These are phyloP conservation scores for Tetrapedia diversipes DNA, from an alignment of 2,888 invertebrate genomes.

Conservation along the genomic window DNA sequence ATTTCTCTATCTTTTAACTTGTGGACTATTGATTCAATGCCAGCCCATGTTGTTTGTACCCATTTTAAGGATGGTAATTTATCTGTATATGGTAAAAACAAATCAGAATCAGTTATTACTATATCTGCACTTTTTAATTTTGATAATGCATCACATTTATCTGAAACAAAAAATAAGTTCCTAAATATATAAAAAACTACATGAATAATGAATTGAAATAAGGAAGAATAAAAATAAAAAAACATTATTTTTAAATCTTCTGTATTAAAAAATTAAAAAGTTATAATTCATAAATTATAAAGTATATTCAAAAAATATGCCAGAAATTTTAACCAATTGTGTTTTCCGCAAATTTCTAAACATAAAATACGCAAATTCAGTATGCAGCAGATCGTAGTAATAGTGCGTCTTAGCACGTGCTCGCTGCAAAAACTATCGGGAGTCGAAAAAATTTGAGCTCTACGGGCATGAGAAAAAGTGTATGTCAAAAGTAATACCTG, in stretches of 20 bases:
- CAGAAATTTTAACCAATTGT: constrained; percentile 38
- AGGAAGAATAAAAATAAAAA: background rate
- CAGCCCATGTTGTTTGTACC: constrained; percentile 84
- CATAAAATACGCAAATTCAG: constrained; percentile 42
- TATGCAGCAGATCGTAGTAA: constrained; percentile 30
- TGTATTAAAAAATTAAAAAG: background rate
- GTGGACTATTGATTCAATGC: constrained; percentile 79
- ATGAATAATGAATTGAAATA: background rate
- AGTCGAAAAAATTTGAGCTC: constrained; percentile 15
- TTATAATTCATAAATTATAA: background rate
- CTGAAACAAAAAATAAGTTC: constrained; percentile 44
- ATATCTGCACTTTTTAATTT: constrained; percentile 79
- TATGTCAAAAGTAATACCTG: constrained; percentile 70
- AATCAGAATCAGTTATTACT: constrained; percentile 81
- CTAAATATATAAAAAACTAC: background rate
- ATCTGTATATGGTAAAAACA: constrained; percentile 79
- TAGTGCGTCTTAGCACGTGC: constrained; percentile 58
- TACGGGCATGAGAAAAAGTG: constrained; percentile 19
- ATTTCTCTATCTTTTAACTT: constrained; percentile 70
- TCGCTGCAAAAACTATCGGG: constrained; percentile 42
- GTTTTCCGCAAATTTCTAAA: constrained; percentile 48
- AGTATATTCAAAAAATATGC: constrained; percentile 15
- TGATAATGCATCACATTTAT: constrained; percentile 53
- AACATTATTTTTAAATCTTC: background rate
- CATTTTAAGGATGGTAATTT: constrained; percentile 81